Conservation (phyloP, 2,888 invertebrate genomes). For the Rhagonycha fulva region DNA sequence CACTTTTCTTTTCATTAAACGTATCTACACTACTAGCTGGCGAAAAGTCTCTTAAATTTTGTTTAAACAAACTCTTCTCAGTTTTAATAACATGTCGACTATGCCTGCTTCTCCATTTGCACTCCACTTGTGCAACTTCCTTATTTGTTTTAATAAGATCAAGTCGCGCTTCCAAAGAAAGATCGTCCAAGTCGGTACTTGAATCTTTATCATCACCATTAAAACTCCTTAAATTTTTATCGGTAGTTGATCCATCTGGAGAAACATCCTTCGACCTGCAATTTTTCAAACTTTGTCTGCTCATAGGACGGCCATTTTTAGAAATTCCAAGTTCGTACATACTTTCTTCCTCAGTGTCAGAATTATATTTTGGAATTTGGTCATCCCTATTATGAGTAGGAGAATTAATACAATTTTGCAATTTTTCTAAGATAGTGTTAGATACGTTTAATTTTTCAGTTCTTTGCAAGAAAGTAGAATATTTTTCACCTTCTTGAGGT, state of each 20-base stretch:
- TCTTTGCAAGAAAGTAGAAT: constrained; percentile 67
- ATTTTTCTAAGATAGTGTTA: constrained; percentile 21
- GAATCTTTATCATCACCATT: constrained; percentile 21
- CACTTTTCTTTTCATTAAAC: constrained; percentile 43
- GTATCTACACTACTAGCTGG: constrained; percentile 64
- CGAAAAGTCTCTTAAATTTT: constrained; percentile 62
- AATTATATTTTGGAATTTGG: constrained; percentile 62
- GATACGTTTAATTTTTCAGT: constrained; percentile 47
- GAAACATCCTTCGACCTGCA: constrained; percentile 22
- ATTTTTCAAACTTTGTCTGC: constrained; percentile 53
- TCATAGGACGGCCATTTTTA: constrained; percentile 58
- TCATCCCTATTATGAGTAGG: constrained; percentile 21
- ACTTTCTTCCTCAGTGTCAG: constrained; percentile 64
- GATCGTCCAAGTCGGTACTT: constrained; percentile 42
- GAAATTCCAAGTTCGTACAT: constrained; percentile 51
- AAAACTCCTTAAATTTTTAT: constrained; percentile 27
- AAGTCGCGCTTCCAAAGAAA: constrained; percentile 45
- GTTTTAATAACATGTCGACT: constrained; percentile 19
- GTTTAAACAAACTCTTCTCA: constrained; percentile 49
- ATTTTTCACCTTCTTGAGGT: constrained; percentile 71
- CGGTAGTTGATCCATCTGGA: constrained; percentile 39
- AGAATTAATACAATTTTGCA: constrained; percentile 16
- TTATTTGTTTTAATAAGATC: constrained; percentile 36
- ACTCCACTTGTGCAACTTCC: constrained; percentile 20
- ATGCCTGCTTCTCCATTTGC: constrained; percentile 29